A percentile compares a stretch with the other conserved stretches of the same genome.
Evolutionary conservation across 2,113 vertebrate genomes (phyloP).

Genomic region (Ceuthmochares aereus): DNA sequence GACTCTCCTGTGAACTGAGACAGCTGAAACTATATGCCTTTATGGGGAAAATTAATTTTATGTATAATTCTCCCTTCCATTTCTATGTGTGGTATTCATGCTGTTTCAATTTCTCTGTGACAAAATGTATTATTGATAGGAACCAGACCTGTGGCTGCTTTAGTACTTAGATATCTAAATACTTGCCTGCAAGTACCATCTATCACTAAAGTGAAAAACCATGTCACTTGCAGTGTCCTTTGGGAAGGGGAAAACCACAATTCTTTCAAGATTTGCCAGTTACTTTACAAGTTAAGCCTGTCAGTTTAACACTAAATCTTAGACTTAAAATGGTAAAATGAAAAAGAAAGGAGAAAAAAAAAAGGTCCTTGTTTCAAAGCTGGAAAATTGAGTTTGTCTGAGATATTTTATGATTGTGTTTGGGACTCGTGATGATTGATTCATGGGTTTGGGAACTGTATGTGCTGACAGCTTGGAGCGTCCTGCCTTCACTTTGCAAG

Average conservation of each 20-base stretch:
- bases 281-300: conserved; percentile 7
- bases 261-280: conserved; percentile 34
- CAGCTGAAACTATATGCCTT: neutral
- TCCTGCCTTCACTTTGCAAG: neutral
- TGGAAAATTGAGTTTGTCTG: neutral
- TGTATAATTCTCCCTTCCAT: neutral
- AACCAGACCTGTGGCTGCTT: conserved; percentile 60
- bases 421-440: neutral
- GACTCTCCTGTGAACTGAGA: neutral
- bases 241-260: neutral
- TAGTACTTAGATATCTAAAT: conserved; percentile 27
- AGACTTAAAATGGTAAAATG: neutral
- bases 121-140: conserved; percentile 59
- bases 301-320: neutral
- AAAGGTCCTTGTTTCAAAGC: neutral
- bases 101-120: conserved; percentile 58
- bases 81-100: conserved; percentile 37
- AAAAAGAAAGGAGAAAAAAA: neutral
- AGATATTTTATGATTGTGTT: neutral
- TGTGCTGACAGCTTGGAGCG: neutral
- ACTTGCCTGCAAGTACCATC: neutral
- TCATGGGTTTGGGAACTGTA: neutral
- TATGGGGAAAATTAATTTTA: neutral
- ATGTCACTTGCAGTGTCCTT: neutral
- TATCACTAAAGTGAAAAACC: neutral